Evolutionary conservation across 2,113 vertebrate species (phyloP).

Genomic region (Menura novaehollandiae): DNA sequence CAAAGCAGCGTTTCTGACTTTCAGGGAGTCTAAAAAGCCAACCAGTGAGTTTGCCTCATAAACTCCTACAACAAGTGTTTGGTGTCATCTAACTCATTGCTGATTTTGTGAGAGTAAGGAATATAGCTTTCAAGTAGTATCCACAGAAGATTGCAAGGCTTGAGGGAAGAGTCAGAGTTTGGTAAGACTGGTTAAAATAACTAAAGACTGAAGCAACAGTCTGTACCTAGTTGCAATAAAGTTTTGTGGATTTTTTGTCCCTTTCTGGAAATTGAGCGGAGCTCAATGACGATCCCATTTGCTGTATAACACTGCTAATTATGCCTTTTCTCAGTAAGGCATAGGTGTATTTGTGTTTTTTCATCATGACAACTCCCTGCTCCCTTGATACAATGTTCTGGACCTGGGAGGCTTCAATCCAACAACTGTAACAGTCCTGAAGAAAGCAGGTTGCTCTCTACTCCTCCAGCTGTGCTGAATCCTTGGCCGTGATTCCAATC

Average conservation of each 20-base stretch:
- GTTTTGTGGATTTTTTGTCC: neutral
- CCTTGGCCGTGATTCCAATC: neutral
- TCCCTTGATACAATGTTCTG: neutral
- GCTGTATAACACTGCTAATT: neutral
- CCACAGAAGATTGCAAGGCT: neutral
- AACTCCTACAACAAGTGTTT: neutral
- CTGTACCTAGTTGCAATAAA: neutral
- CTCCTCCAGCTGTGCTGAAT: neutral
- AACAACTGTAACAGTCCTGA: neutral
- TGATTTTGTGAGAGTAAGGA: neutral
- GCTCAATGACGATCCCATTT: neutral
- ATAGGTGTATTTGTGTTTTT: neutral
- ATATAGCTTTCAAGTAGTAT: neutral
- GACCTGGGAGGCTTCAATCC: neutral
- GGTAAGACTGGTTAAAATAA: neutral
- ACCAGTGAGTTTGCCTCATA: neutral
- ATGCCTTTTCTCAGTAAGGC: neutral
- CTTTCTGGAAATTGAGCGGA: neutral
- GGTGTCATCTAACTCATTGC: neutral
- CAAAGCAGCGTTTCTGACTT: neutral
- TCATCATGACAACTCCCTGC: neutral
- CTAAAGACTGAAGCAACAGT: neutral
- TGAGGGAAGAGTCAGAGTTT: neutral
- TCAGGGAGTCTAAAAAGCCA: neutral
- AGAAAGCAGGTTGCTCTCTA: neutral